Evolutionary conservation across 1,140 invertebrate species (phyloP).

Genomic region (Mylabris phalerata): DNA sequence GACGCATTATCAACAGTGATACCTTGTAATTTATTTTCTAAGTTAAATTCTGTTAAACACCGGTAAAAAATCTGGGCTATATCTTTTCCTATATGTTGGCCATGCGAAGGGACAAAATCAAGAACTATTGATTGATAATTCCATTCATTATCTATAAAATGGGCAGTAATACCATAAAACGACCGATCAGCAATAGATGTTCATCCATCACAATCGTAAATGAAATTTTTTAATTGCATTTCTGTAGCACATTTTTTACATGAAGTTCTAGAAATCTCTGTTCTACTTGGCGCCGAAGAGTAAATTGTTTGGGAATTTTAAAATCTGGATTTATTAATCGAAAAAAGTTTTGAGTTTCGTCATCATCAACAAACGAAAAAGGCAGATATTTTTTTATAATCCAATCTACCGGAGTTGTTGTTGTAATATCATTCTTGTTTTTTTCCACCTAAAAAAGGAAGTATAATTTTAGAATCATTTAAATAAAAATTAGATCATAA

Average conservation of each 20-base stretch:
- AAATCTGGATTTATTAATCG: too few relatives aligned
- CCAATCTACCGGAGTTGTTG: neutral
- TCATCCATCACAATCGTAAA: slow-evolving; percentile 39
- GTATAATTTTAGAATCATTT: too few relatives aligned
- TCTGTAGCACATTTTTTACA: slow-evolving; percentile 29
- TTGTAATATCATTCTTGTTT: too few relatives aligned
- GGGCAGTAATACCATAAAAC: slow-evolving; percentile 35
- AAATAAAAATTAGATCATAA: too few relatives aligned
- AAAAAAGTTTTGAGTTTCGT: slow-evolving; percentile 10
- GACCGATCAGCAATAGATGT: slow-evolving; percentile 30
- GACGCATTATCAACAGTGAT: slow-evolving; percentile 23
- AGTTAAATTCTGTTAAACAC: slow-evolving; percentile 28
- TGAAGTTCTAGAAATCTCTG: slow-evolving; percentile 24
- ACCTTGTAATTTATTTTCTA: slow-evolving; percentile 31
- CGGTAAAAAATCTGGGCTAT: slow-evolving; percentile 34
- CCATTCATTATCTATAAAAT: slow-evolving; percentile 38
- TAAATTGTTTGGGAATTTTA: too few relatives aligned
- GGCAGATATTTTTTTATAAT: slow-evolving; percentile 33
- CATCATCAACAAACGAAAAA: slow-evolving; percentile 38
- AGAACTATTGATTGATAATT: slow-evolving; percentile 32
- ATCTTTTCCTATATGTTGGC: slow-evolving; percentile 35
- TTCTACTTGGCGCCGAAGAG: too few relatives aligned
- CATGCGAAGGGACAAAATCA: slow-evolving; percentile 37
- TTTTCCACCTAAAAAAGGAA: too few relatives aligned
- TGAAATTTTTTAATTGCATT: slow-evolving; percentile 35